Percentiles rank a stretch among this genome's conserved stretches.
phyloP scores from a whole-genome alignment of 2,888 invertebrate genomes.

The Craniophora ligustri region DNA sequence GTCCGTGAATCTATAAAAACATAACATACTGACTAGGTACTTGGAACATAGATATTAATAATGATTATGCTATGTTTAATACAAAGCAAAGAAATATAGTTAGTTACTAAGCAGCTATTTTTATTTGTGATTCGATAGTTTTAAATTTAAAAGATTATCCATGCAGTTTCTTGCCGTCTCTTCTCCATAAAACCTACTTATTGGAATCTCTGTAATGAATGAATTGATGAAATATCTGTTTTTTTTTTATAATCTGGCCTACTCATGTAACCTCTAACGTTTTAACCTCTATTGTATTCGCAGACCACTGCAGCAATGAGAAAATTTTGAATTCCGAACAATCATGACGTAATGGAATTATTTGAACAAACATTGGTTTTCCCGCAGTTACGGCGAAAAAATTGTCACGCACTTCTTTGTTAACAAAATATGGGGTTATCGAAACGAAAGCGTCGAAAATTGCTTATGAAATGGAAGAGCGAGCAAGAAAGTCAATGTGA shows the following conservation, averaged over 20 bases:
- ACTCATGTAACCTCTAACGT: background rate
- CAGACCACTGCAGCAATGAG: background rate
- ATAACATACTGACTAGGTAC: conserved; percentile 13
- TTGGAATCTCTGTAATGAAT: no score
- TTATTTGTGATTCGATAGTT: no score
- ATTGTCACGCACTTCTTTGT: conserved; percentile 72
- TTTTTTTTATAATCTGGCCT: no score
- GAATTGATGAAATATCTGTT: no score
- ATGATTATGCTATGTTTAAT: background rate
- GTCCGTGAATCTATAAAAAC: conserved; percentile 52
- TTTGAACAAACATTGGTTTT: conserved; percentile 39
- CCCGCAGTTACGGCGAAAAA: conserved; percentile 29
- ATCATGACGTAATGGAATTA: conserved; percentile 39
- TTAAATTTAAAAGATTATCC: no score
- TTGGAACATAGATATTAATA: conserved; percentile 12
- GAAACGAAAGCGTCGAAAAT: conserved; percentile 81
- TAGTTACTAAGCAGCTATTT: no score
- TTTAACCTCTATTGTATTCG: background rate
- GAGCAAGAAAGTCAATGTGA: conserved; percentile 67
- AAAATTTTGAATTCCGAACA: conserved; percentile 28
- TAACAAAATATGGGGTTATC: conserved; percentile 67
- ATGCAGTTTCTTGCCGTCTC: no score
- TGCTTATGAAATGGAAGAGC: conserved; percentile 75
- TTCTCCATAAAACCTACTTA: no score
- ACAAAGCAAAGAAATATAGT: background rate